Evolutionary conservation across 1,140 invertebrate genomes (phyloP).

Genomic region (Andrena cerasifolii): DNA sequence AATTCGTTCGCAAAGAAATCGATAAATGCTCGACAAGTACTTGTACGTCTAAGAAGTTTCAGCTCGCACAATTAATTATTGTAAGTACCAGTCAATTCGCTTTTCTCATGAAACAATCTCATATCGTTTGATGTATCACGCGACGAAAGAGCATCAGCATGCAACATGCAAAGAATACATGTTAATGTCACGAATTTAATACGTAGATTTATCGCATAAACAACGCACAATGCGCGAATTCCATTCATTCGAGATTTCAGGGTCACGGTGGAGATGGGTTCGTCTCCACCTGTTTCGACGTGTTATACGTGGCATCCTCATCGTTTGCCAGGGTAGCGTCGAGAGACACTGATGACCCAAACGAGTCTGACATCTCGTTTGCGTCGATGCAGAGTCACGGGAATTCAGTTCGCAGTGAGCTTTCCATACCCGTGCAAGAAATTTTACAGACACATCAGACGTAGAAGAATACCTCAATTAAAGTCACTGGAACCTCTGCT

Average conservation of each 20-base stretch:
- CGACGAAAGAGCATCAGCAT: neutral
- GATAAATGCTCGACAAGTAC: no score
- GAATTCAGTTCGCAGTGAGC: no score
- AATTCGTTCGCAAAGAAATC: no score
- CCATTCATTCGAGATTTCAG: conserved; percentile 52
- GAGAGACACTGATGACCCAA: conserved; percentile 47
- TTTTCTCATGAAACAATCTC: neutral
- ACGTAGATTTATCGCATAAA: neutral
- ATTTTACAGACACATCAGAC: no score
- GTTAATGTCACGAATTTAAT: neutral
- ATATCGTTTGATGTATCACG: neutral
- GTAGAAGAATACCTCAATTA: no score
- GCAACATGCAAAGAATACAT: neutral
- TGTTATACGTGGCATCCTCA: conserved; percentile 32
- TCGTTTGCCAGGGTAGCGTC: conserved; percentile 43
- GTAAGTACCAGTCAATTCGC: no score
- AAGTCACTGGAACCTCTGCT: no score
- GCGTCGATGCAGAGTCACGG: no score
- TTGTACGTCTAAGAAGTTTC: no score
- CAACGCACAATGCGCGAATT: neutral
- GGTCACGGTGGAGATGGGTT: conserved; percentile 29
- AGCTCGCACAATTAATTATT: no score
- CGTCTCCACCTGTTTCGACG: conserved; percentile 57
- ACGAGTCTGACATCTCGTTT: neutral
- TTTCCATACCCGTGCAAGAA: no score